Base-by-base conservation (phyloP, 2,888 invertebrate genomes). In the Caenorhabditis angaria region DNA sequence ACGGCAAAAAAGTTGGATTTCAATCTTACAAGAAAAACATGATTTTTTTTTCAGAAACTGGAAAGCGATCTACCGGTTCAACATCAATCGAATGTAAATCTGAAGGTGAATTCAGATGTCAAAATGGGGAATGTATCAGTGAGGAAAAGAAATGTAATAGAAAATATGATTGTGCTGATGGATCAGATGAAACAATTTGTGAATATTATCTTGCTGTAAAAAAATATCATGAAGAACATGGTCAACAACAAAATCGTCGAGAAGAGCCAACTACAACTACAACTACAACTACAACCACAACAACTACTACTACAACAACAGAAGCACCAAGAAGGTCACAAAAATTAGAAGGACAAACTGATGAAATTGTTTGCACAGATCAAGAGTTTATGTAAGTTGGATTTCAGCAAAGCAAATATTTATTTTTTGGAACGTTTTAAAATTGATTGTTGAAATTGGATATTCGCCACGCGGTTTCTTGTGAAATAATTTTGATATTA, bases 51-150 rank as follows among this genome's bases (percentile, higher is more conserved):
- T 14, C 69, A 84, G 84, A 79, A 47, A 85, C 83, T 60, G 77
- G 83, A 61, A 85, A 85, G 62, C 76, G 85, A 18, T 83, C 84
- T 48, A 71, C 82, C 47, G 18, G 24, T 18, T 3, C 4, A 6
- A 50, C 24, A 50, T 3, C 50, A 57, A 41, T 41, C 18, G 41
- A 68, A 10, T 78, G 76, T 47, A 47, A 68, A 0, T n/a, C n/a
- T n/a, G 61, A 67, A 0, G 70, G 61, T 24, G 69, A 82, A 32
- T 80, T 78, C 70, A 65, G 65, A 51, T 82, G 82, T 58, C 58
- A 65, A 6, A 71, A 70, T 48, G 83, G 94, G 27, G 92, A 94
- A 80, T 97, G 97, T 88, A 94, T 97, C 77, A 91, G 92, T 0
- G 93, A 92, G 87, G 89, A 91, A 8, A 91, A 91, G 64, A 92